phyloP scores from a whole-genome alignment of 2,797 vertebrate genomes.

The Periparus ater region DNA sequence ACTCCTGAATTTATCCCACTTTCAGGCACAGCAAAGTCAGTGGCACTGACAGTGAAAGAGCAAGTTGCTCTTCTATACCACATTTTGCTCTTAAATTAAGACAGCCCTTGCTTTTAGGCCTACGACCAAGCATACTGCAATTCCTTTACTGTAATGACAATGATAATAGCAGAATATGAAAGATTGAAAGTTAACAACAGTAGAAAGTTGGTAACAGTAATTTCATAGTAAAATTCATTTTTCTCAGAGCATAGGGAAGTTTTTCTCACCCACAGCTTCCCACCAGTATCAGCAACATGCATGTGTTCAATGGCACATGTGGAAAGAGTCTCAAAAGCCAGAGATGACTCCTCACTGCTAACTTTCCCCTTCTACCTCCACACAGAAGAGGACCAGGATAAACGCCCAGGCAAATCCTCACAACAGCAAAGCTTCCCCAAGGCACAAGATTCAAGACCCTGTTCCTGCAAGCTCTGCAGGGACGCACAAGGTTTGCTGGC shows the following conservation, averaged over 20 bases:
- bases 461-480: rapidly evolving
- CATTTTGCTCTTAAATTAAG: neutral
- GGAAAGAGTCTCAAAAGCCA: neutral
- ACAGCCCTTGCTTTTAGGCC: neutral
- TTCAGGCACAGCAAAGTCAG: neutral
- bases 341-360: neutral
- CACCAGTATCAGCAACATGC: neutral
- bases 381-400: neutral
- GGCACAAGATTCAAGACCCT: neutral
- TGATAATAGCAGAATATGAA: neutral
- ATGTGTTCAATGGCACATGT: neutral
- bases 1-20: neutral
- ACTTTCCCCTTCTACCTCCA: neutral
- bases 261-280: neutral
- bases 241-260: neutral
- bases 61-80: neutral
- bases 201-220: neutral
- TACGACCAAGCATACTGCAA: neutral
- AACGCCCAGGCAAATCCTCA: neutral
- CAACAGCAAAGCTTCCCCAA: neutral
- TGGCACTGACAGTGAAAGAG: neutral
- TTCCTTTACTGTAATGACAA: neutral
- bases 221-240: neutral
- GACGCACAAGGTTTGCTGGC: neutral
- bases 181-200: neutral